phyloP scores from a whole-genome alignment of 2,113 vertebrate species.

The Salvelinus fontinalis region DNA sequence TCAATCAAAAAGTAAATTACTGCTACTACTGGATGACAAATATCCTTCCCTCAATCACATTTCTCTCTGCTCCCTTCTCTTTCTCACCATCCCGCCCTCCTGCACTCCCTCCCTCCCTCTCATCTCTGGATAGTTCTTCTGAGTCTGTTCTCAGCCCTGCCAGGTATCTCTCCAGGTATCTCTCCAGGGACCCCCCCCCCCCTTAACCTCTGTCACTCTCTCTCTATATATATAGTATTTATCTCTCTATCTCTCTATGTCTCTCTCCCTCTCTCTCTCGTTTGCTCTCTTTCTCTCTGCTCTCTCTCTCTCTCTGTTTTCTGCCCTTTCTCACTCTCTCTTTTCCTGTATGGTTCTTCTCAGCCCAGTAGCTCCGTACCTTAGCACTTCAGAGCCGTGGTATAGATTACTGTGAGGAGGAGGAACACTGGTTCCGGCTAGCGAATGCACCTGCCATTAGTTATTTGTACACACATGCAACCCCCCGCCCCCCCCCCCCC shows the following conservation, averaged over 20 bases:
- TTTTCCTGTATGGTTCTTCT: conserved; percentile 9
- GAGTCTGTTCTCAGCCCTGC: too few species aligned
- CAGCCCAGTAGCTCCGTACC: conserved; percentile 18
- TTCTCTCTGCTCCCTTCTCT: conserved; percentile 36
- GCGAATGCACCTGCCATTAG: conserved; percentile 68
- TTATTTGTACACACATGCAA: conserved; percentile 35
- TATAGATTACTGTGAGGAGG: conserved; percentile 64
- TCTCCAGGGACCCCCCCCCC: too few species aligned
- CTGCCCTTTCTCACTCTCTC: background rate
- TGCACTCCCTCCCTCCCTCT: background rate
- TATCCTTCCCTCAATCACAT: conserved; percentile 16
- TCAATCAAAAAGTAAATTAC: conserved; percentile 66
- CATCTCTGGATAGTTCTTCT: background rate
- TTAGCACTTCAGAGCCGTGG: conserved; percentile 36
- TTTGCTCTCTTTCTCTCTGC: too few species aligned
- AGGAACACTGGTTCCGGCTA: conserved; percentile 27
- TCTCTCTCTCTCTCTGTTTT: too few species aligned
- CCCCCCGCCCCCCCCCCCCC: too few species aligned
- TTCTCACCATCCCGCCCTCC: background rate
- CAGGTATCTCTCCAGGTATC: too few species aligned
- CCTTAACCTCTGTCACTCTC: too few species aligned
- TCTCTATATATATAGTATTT: too few species aligned
- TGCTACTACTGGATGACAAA: conserved; percentile 38
- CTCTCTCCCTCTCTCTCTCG: too few species aligned
- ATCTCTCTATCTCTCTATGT: too few species aligned